phyloP scores from a whole-genome alignment of 2,888 invertebrate species.

The Cordilura impudica region DNA sequence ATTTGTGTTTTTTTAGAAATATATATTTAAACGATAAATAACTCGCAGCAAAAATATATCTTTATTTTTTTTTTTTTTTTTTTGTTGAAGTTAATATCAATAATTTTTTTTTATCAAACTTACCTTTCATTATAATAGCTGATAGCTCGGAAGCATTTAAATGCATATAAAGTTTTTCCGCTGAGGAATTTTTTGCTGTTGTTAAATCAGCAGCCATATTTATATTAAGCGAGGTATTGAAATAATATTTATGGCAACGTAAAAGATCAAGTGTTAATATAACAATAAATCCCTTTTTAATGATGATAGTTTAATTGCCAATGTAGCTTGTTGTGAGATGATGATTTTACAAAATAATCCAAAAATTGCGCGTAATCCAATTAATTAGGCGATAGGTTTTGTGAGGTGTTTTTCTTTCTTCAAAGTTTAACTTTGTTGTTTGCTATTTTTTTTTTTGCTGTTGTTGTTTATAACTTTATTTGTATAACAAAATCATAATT shows the following conservation, averaged over 20 bases:
- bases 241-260: not conserved
- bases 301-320: conserved; percentile 12
- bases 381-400: conserved; percentile 16
- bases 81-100: too few relatives aligned
- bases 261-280: too few relatives aligned
- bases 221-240: conserved; percentile 40
- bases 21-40: too few relatives aligned
- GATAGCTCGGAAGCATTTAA: conserved; percentile 75
- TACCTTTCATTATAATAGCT: conserved; percentile 77
- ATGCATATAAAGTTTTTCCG: conserved; percentile 74
- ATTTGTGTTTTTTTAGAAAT: too few relatives aligned
- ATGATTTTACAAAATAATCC: not conserved
- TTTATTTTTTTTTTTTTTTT: too few relatives aligned
- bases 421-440: not conserved
- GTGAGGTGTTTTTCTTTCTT: not conserved
- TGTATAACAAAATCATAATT: conserved; percentile 26
- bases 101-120: conserved; percentile 27
- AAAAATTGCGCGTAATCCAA: conserved; percentile 53
- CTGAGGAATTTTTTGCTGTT: conserved; percentile 28
- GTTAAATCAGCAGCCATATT: conserved; percentile 55
- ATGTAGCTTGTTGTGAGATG: not conserved
- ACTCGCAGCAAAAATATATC: too few relatives aligned
- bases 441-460: not conserved
- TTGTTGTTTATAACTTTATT: conserved; percentile 24
- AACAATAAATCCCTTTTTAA: not conserved